Percentiles rank a stretch among this genome's conserved stretches.
Conservation (phyloP, 2,113 vertebrate species). For the Lophochroa leadbeateri region DNA sequence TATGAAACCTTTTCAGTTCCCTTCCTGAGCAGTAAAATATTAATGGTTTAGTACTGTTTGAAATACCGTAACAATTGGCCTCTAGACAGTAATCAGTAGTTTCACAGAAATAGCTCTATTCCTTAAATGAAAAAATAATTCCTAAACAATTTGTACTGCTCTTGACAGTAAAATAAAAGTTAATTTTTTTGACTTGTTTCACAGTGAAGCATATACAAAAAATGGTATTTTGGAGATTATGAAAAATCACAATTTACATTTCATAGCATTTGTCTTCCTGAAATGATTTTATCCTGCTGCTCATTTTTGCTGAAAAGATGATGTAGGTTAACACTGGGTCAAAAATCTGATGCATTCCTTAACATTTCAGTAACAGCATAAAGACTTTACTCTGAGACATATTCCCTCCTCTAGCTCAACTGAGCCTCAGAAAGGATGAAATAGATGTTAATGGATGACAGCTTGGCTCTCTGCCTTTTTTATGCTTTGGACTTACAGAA, state of each 20-base stretch:
- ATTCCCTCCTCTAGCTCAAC: background rate
- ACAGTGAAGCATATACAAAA: background rate
- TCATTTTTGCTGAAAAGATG: background rate
- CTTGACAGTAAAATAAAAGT: background rate
- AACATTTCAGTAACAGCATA: background rate
- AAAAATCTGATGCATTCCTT: background rate
- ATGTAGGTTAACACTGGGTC: background rate
- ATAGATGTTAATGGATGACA: slow-evolving; percentile 16
- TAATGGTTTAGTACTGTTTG: background rate
- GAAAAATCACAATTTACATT: background rate
- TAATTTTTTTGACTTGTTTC: background rate
- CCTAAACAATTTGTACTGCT: background rate
- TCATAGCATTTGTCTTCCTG: background rate
- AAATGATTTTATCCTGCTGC: background rate
- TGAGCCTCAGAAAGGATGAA: background rate
- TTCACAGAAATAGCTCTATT: background rate
- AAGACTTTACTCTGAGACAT: background rate
- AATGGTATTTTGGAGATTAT: background rate
- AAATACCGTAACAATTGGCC: background rate
- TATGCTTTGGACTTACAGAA: background rate
- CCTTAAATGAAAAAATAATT: background rate
- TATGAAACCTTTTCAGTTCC: background rate
- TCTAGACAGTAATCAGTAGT: background rate
- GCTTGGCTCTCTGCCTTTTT: slow-evolving; percentile 9
- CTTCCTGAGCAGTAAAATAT: background rate